Evolutionary conservation across 2,113 vertebrate species (phyloP).

Genomic region (Probosciger aterrimus): DNA sequence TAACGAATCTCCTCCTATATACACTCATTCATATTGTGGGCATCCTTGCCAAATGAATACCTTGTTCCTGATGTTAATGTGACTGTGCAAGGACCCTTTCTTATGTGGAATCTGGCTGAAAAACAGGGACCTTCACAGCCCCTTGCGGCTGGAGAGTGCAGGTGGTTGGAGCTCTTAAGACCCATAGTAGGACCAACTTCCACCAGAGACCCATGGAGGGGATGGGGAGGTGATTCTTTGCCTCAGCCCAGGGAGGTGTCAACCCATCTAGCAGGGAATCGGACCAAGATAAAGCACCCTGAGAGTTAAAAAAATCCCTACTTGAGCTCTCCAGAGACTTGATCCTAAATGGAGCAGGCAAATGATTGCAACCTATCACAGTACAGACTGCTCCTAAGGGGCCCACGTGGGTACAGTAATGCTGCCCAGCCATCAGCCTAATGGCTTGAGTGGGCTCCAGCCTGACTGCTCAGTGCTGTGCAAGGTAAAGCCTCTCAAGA

Average conservation of each 20-base stretch:
- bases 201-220: background rate
- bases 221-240: background rate
- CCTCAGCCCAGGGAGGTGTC: background rate
- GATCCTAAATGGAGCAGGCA: background rate
- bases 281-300: background rate
- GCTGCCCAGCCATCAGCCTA: background rate
- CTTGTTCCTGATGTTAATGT: background rate
- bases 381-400: background rate
- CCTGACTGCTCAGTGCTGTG: accelerated
- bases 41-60: background rate
- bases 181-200: background rate
- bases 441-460: background rate
- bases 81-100: background rate
- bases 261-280: background rate
- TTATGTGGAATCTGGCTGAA: background rate
- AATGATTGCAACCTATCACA: background rate
- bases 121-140: background rate
- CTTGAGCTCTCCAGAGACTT: background rate
- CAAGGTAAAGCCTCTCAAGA: background rate
- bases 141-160: background rate
- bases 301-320: background rate
- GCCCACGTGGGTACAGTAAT: background rate
- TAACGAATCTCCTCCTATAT: background rate
- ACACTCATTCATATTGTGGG: background rate
- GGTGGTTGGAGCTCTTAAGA: background rate